Conservation (phyloP, 2,797 vertebrate genomes). For the Phalloptychus januarius region DNA sequence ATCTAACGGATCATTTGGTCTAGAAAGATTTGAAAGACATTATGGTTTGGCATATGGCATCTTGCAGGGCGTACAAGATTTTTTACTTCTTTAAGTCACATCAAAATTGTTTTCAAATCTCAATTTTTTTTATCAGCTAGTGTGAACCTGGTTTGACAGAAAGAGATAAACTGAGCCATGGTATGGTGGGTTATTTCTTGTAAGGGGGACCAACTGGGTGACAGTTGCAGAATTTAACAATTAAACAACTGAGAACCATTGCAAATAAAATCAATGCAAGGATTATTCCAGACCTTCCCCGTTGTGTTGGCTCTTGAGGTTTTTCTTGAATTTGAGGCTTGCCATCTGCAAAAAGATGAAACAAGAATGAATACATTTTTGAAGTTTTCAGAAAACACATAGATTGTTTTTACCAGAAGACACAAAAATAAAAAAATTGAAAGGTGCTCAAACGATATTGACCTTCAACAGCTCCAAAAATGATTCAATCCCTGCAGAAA, state of each 20-base stretch:
- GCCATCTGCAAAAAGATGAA: background rate
- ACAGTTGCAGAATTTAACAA: no score
- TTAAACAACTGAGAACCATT: background rate
- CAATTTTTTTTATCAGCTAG: background rate
- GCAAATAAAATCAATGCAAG: fast-evolving
- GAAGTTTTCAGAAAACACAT: background rate
- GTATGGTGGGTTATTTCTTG: background rate
- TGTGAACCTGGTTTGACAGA: background rate
- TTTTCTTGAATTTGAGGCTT: background rate
- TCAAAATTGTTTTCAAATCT: no score
- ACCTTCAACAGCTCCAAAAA: background rate
- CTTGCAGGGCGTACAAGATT: background rate
- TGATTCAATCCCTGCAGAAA: background rate
- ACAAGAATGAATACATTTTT: background rate
- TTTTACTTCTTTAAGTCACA: no score
- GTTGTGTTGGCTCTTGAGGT: background rate
- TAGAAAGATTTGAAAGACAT: background rate
- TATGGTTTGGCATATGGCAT: background rate
- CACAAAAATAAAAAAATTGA: background rate
- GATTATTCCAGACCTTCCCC: fast-evolving
- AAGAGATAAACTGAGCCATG: background rate
- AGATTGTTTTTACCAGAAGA: background rate
- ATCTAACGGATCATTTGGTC: background rate
- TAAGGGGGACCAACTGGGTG: background rate
- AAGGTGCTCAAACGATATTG: background rate